Conservation (phyloP, 2,888 invertebrate species). For the Andrena trimmerana region DNA sequence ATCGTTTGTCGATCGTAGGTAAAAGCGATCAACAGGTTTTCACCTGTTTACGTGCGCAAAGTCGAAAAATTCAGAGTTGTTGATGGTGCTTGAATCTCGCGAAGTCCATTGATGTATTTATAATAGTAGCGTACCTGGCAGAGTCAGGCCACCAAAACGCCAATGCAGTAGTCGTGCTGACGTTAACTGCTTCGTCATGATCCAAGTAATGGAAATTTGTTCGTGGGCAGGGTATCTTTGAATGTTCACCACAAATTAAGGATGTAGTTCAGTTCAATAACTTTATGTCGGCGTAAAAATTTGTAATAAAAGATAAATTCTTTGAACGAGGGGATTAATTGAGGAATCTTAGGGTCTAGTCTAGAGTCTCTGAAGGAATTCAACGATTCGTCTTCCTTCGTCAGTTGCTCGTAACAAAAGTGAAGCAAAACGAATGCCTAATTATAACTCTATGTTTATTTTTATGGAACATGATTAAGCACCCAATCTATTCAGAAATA, state of each 20-base stretch:
- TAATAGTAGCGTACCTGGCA: constrained; percentile 60
- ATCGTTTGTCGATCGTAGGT: constrained; percentile 57
- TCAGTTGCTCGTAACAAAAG: no score
- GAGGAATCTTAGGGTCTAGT: no score
- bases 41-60: constrained; percentile 34
- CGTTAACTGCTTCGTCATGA: constrained; percentile 2
- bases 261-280: background rate
- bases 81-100: constrained; percentile 10
- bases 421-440: no score
- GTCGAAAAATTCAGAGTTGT: constrained; percentile 33
- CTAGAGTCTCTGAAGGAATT: no score
- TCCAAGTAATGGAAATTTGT: background rate
- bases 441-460: no score
- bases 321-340: no score
- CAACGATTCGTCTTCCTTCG: no score
- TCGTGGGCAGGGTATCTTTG: background rate
- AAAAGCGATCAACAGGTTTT: constrained; percentile 50
- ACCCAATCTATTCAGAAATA: no score
- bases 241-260: background rate
- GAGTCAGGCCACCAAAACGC: constrained; percentile 48
- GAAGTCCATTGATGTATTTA: constrained; percentile 7
- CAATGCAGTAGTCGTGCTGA: constrained; percentile 59
- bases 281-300: background rate
- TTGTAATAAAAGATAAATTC: no score
- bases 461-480: no score